Base-by-base conservation (phyloP, 2,888 invertebrate species). In the Pollenia griseotomentosa region DNA sequence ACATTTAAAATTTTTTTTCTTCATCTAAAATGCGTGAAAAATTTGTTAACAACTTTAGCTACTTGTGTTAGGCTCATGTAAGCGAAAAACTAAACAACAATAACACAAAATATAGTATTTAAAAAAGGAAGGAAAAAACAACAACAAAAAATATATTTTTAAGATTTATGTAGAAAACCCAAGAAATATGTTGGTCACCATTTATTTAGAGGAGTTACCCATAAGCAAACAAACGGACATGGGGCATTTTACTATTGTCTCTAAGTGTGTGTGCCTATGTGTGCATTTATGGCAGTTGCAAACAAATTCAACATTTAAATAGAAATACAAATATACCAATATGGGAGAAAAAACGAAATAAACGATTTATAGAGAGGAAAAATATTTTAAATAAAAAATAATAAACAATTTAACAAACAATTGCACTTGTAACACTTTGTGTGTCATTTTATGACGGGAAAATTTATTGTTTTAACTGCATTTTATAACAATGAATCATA, bases 361-460 rank as follows among this genome's bases (percentile, higher is more conserved):
- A 73, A 61, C 16, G 33, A 53, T 74, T 79, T 74, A 42, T 74
- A 23, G 44, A 77, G 40, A 33, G 19, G 59, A 65, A 82, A 23
- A 53, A 68, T 61, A 40, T 63, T 8, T 33, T 16, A 40, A 65
- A 65, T 0, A 4, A 61, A 65, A 57, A 75, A 51, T 55, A 61
- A 65, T 14, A 81, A 77, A 85, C 63, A 81, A 77, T 73, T 59
- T 59, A 80, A 66, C 71, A 73, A 87, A 87, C 84, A 81, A 86
- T 83, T 87, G 83, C 86, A 87, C 86, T 87, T 87, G 86, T 84
- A 87, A 84, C 86, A 87, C 84, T 81, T 81, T 83, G 84, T 81
- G 71, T 87, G 86, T 84, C 86, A 84, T 63, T 73, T 81, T 86
- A 74, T 75, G 79, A 86, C 74, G 74, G 23, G 55, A 81, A 84